A percentile compares a stretch with the other conserved stretches of the same genome.
phyloP scores from a whole-genome alignment of 2,888 invertebrate genomes.

The Euzophera pinguis region DNA sequence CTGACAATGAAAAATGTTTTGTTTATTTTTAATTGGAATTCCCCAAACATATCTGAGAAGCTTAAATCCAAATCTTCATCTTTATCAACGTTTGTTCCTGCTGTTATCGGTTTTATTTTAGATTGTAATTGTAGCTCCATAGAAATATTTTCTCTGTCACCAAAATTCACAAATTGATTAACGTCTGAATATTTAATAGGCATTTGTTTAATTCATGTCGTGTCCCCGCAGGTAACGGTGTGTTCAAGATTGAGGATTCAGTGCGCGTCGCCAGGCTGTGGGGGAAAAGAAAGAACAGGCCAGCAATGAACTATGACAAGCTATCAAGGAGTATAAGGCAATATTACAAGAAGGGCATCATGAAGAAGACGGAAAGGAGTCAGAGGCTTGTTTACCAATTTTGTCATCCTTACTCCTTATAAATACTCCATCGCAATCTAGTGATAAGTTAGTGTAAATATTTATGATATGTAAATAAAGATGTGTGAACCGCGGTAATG shows the following conservation, averaged over 20 bases:
- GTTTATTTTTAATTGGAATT: slow-evolving; percentile 5
- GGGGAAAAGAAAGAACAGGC: slow-evolving; percentile 98
- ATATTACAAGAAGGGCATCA: slow-evolving; percentile 99
- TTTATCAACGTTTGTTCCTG: background rate
- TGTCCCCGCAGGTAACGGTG: slow-evolving; percentile 84
- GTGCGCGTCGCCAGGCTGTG: slow-evolving; percentile 97
- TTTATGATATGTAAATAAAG: slow-evolving; percentile 42
- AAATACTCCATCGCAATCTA: slow-evolving; percentile 49
- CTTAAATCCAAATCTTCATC: background rate
- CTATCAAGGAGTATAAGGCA: slow-evolving; percentile 97
- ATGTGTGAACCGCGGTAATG: slow-evolving; percentile 71
- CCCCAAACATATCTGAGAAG: background rate
- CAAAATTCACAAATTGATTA: slow-evolving; percentile 7
- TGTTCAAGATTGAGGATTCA: slow-evolving; percentile 99
- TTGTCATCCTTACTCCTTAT: slow-evolving; percentile 95
- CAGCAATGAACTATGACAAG: slow-evolving; percentile 99
- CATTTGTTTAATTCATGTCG: slow-evolving; percentile 55
- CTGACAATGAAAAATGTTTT: background rate
- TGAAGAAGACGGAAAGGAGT: slow-evolving; percentile 99
- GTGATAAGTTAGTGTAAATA: slow-evolving; percentile 48
- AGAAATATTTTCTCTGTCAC: background rate
- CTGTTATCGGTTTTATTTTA: background rate
- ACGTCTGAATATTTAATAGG: slow-evolving; percentile 25
- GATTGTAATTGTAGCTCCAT: background rate
- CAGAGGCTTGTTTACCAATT: slow-evolving; percentile 99